Percentiles rank a stretch among this genome's conserved stretches.
phyloP scores from a whole-genome alignment of 2,113 vertebrate species.

The Petrocephalus zakoni region DNA sequence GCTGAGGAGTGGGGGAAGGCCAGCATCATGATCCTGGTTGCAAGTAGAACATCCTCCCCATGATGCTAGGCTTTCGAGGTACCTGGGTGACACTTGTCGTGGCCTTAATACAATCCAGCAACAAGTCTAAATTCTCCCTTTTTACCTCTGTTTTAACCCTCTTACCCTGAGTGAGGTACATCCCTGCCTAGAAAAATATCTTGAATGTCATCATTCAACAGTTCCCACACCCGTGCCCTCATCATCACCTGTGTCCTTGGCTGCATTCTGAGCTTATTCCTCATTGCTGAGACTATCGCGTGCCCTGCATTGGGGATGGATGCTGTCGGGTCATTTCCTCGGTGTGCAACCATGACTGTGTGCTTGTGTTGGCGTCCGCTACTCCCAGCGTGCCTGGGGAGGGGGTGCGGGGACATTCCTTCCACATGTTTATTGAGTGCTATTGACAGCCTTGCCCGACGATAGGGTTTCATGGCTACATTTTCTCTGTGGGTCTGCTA shows the following conservation, averaged over 20 bases:
- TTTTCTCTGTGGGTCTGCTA: neutral
- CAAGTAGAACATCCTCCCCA: neutral
- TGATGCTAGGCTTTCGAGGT: neutral
- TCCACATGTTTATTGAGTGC: neutral
- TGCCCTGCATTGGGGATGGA: neutral
- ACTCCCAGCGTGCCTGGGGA: neutral
- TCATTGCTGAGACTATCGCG: neutral
- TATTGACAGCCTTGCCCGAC: neutral
- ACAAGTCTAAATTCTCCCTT: neutral
- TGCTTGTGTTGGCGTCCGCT: neutral
- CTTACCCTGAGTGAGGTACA: neutral
- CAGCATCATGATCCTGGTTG: neutral
- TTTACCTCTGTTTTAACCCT: neutral
- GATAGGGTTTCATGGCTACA: neutral
- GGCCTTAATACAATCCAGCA: neutral
- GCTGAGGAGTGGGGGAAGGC: neutral
- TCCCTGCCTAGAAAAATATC: neutral
- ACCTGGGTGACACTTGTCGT: neutral
- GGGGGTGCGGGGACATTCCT: neutral
- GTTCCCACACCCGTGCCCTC: neutral
- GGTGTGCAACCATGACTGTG: too few species aligned
- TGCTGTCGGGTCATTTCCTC: neutral
- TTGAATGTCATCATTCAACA: neutral
- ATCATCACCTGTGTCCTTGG: neutral
- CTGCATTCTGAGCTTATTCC: neutral